phyloP scores from a whole-genome alignment of 2,797 vertebrate species.

The Tapera naevia region DNA sequence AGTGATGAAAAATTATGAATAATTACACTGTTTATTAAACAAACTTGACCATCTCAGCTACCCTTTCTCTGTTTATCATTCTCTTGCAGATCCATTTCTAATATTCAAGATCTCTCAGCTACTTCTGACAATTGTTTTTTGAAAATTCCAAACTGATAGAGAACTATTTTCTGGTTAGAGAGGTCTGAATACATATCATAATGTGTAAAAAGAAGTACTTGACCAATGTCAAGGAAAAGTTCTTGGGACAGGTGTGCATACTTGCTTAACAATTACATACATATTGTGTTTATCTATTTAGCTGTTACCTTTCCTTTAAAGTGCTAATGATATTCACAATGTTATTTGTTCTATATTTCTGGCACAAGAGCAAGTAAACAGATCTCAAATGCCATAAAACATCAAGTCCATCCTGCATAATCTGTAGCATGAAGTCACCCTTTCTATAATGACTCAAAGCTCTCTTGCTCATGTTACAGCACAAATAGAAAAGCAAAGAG shows the following conservation, averaged over 20 bases:
- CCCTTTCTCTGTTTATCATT: not conserved
- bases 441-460: constrained; percentile 18
- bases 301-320: constrained; percentile 3
- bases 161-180: not conserved
- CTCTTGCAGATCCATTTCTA: not conserved
- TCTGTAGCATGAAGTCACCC: constrained; percentile 36
- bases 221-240: not conserved
- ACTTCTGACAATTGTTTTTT: not conserved
- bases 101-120: not conserved
- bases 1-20: not conserved
- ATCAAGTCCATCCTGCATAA: constrained; percentile 20
- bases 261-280: not conserved
- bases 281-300: not conserved
- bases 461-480: constrained; percentile 41
- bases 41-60: not conserved
- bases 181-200: not conserved
- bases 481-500: constrained; percentile 44
- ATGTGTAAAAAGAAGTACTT: not conserved
- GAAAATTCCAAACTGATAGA: not conserved
- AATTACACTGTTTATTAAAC: not conserved
- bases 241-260: not conserved
- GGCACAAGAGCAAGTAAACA: not conserved
- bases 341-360: not conserved
- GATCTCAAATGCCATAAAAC: not conserved
- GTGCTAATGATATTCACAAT: not conserved